Evolutionary conservation across 1,140 invertebrate species (phyloP).

Genomic region (Drosophila burlai): DNA sequence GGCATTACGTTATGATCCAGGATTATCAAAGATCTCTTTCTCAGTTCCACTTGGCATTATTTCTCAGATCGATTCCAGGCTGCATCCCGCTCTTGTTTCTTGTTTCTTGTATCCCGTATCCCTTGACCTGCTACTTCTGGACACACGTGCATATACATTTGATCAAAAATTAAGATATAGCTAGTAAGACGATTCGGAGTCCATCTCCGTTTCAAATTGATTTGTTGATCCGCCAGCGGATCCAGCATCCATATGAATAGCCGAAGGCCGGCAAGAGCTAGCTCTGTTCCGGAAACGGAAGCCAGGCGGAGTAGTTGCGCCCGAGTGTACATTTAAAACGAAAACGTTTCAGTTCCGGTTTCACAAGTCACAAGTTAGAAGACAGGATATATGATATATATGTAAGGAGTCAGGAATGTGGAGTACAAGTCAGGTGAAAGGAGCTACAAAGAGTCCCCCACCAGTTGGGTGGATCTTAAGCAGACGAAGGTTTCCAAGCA

Average conservation of each 20-base stretch:
- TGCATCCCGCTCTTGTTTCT: not conserved
- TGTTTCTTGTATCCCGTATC: not conserved
- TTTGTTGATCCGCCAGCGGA: not conserved
- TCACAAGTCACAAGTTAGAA: slow-evolving; percentile 40
- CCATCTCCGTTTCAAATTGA: not conserved
- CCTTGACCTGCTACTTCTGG: not conserved
- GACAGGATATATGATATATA: not conserved
- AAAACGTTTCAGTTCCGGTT: slow-evolving; percentile 72
- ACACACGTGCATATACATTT: not conserved
- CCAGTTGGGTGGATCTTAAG: not conserved
- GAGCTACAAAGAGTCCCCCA: not conserved
- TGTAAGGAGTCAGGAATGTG: not conserved
- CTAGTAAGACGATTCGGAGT: not conserved
- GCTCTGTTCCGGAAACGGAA: not conserved
- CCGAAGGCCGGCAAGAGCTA: not conserved
- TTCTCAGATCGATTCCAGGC: not conserved
- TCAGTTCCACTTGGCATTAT: not conserved
- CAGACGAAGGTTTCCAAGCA: slow-evolving; percentile 1
- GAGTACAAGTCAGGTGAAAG: not conserved
- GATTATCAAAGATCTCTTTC: not conserved
- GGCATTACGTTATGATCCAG: not conserved
- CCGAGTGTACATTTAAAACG: slow-evolving; percentile 12
- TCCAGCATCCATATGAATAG: not conserved
- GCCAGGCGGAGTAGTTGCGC: not conserved
- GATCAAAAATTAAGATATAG: slow-evolving; percentile 9